Evolutionary conservation across 2,113 vertebrate species (phyloP).

Genomic region (Elgaria multicarinata): DNA sequence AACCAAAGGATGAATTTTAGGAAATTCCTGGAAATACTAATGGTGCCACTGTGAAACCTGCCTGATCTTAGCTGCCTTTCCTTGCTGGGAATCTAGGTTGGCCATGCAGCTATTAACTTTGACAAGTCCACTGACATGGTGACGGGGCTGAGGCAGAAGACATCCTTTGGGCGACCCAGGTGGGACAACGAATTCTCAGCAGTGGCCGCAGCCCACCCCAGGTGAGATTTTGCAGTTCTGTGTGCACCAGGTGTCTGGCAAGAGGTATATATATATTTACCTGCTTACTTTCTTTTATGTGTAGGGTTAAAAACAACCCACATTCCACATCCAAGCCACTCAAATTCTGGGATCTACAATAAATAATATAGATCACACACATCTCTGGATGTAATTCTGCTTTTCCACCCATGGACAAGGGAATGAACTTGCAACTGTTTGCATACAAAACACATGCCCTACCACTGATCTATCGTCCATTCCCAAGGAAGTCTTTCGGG

Average conservation of each 20-base stretch:
- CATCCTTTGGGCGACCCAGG: slow-evolving; percentile 86
- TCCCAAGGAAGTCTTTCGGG: no score
- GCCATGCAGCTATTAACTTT: slow-evolving; percentile 80
- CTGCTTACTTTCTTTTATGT: fast-evolving
- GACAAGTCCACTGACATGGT: slow-evolving; percentile 83
- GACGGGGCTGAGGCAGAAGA: slow-evolving; percentile 92
- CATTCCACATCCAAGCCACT: fast-evolving
- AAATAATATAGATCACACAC: neutral
- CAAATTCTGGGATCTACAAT: neutral
- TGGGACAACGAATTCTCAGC: slow-evolving; percentile 90
- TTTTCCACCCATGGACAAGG: no score
- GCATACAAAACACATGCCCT: no score
- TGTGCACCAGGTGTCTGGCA: no score
- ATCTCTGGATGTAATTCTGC: neutral
- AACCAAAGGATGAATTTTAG: neutral
- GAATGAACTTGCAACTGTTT: no score
- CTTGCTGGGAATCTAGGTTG: slow-evolving; percentile 65
- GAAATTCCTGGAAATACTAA: neutral
- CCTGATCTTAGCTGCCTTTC: neutral
- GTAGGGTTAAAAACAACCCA: fast-evolving
- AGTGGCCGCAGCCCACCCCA: slow-evolving; percentile 85
- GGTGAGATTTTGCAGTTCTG: slow-evolving; percentile 74
- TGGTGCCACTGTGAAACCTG: neutral
- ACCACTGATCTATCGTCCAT: no score
- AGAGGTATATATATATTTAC: no score